These are phyloP conservation scores for Metopia argyrocephala DNA, from an alignment of 2,888 invertebrate species.

Conservation along the genomic window DNA sequence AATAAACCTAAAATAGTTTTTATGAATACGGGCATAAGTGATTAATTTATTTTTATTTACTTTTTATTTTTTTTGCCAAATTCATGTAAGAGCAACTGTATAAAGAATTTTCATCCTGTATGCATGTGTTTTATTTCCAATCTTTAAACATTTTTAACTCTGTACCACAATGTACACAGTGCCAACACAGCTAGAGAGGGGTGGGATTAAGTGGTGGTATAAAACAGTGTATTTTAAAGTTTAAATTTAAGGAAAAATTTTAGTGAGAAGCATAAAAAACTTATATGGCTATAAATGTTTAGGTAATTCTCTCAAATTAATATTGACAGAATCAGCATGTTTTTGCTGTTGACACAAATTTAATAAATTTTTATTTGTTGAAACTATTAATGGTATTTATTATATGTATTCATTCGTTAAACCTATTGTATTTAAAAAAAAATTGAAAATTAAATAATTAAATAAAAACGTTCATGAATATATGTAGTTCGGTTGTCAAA, in stretches of 20 bases:
- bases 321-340: slow-evolving; percentile 45
- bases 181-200: background rate
- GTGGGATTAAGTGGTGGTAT: background rate
- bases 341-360: slow-evolving; percentile 45
- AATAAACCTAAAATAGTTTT: no score
- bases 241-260: background rate
- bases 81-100: no score
- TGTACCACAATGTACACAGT: background rate
- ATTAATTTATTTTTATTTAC: no score
- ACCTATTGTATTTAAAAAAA: slow-evolving; percentile 30
- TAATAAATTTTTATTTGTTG: slow-evolving; percentile 49
- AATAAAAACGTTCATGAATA: background rate
- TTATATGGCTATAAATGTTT: background rate
- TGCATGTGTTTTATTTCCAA: no score
- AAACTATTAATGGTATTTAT: slow-evolving; percentile 31
- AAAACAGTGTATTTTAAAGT: slow-evolving; percentile 27
- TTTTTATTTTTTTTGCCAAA: no score
- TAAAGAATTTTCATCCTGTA: no score
- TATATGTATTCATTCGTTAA: background rate
- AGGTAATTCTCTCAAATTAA: background rate
- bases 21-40: no score
- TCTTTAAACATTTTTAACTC: no score
- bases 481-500: no score
- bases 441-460: background rate
- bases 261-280: background rate